phyloP scores from a whole-genome alignment of 2,797 vertebrate species.

The Simalia tracyae region DNA sequence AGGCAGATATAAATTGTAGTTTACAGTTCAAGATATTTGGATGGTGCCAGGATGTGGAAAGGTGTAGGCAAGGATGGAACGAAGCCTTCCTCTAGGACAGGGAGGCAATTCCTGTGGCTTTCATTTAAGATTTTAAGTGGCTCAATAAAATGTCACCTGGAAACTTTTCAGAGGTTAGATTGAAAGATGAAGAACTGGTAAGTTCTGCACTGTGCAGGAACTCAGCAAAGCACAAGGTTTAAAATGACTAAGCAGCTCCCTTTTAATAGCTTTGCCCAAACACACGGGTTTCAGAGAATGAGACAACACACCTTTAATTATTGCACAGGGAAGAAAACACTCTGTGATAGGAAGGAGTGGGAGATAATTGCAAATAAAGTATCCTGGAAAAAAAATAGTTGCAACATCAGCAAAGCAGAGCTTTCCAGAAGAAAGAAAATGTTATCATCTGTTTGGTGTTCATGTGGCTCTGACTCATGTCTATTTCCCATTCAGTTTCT shows the following conservation, averaged over 20 bases:
- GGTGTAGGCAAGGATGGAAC: not conserved
- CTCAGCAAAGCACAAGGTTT: not conserved
- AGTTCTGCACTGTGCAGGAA: not conserved
- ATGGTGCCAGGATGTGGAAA: not conserved
- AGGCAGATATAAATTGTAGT: not conserved
- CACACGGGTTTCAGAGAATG: not conserved
- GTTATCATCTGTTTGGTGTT: not conserved
- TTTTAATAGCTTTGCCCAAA: not conserved
- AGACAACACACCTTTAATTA: slow-evolving; percentile 2
- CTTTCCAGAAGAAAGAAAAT: slow-evolving; percentile 1
- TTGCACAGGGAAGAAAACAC: not conserved
- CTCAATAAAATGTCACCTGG: not conserved
- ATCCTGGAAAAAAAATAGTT: not conserved
- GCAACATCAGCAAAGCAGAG: not conserved
- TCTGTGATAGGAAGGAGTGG: not conserved
- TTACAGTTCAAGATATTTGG: not conserved
- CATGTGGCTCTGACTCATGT: slow-evolving; percentile 23
- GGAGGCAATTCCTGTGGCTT: not conserved
- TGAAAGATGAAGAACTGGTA: not conserved
- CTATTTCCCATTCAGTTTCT: not conserved
- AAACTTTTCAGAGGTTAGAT: not conserved
- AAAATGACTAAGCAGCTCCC: not conserved
- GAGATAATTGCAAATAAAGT: not conserved
- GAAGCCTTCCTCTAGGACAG: not conserved
- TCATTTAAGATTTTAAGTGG: not conserved